Evolutionary conservation across 2,113 vertebrate species (phyloP), one percentile per base, ranked within the genome.

Genomic region (Mohoua ochrocephala): DNA sequence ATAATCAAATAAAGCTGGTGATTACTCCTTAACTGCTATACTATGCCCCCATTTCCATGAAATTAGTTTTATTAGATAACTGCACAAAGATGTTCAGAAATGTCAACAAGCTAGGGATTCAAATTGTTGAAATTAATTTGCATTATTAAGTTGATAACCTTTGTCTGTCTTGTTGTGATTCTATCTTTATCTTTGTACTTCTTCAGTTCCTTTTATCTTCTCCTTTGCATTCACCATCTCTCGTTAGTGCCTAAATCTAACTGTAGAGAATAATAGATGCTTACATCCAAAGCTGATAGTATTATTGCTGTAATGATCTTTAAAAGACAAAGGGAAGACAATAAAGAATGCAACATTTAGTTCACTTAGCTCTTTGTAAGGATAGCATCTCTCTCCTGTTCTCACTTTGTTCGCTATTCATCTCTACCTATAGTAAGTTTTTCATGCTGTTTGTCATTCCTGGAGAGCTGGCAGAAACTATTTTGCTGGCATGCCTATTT

Each of bases 51-150:
- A 60, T 77, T 96, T 52, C 68, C 37, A 78, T n/a, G 6, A 85
- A 91, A 96, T 75, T 75, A 52, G 21, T 86, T 94, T 94, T 94
- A 75, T 93, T 64, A 94, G 59, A 70, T 88, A 93, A 68, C 60
- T 81, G 23, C 69, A 75, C 68, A 84, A 91, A 96, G 47, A 53
- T 75, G 5, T 77, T 88, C 60, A 95, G 71, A 93, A 91, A 91
- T 78, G 76, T 93, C 93, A 93, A 87, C 76, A 96, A 81, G 22
- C 13, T 49, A 70, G 41, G 10, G 11, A 70, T 79, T 85, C 52
- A 76, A 54, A 83, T 44, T 67, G 31, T 59, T 93, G 56, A 77
- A 93, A 92, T 96, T 57, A 91, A 21, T 84, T 94, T 91, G 18
- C n/a, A 28, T 89, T 93, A 69, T 88, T 76, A 84, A 87, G 15